Evolutionary conservation across 2,797 vertebrate species (phyloP).

Genomic region (Pygocentrus nattereri): DNA sequence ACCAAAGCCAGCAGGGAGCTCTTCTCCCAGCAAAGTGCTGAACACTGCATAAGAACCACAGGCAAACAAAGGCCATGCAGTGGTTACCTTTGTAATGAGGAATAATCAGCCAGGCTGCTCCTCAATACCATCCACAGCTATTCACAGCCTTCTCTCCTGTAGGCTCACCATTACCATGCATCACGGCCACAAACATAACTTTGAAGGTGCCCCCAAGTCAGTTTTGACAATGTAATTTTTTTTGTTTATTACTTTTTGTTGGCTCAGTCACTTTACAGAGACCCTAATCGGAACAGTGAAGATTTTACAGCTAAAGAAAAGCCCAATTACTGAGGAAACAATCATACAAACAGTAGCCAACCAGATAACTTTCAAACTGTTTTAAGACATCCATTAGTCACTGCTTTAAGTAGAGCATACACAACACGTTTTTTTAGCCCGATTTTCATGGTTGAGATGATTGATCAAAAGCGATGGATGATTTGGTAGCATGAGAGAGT

Average conservation of each 20-base stretch:
- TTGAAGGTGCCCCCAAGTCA: too few species aligned
- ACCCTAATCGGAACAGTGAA: neutral
- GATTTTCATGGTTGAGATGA: too few species aligned
- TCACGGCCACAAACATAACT: neutral
- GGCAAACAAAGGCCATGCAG: constrained; percentile 55
- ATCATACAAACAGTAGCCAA: too few species aligned
- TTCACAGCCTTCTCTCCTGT: constrained; percentile 40
- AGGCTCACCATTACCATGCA: neutral
- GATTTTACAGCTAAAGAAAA: too few species aligned
- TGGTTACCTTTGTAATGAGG: constrained; percentile 49
- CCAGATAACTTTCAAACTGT: too few species aligned
- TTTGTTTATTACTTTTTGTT: neutral
- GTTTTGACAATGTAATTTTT: neutral
- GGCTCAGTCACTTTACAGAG: neutral
- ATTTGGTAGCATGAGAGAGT: too few species aligned
- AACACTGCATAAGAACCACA: constrained; percentile 65
- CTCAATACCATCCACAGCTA: neutral
- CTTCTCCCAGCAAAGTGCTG: constrained; percentile 42
- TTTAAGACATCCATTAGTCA: too few species aligned
- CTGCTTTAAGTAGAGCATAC: too few species aligned
- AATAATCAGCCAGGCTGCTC: constrained; percentile 60
- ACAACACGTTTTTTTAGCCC: too few species aligned
- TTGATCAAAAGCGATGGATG: too few species aligned
- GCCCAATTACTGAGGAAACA: neutral
- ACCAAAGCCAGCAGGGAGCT: constrained; percentile 55